Base-by-base conservation (phyloP, 2,888 invertebrate species). In the Balanococcus diminutus region DNA sequence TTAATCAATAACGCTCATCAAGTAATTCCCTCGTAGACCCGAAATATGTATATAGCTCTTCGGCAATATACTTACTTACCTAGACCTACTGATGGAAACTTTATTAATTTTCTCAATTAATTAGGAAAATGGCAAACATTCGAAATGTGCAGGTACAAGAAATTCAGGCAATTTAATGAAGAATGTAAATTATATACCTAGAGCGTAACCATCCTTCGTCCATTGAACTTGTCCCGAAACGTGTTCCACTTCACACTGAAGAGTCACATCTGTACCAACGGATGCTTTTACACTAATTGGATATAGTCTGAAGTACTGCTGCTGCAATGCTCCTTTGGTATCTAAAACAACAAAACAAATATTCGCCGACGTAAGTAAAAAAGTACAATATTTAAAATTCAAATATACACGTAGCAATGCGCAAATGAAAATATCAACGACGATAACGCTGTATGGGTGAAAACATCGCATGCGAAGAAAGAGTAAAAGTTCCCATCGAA, bases 201-300 rank as follows among this genome's bases (percentile, higher is more conserved):
- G 92, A 0, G 98, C 98, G 89, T 98, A 98, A 89, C 97, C 98
- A 89, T 98, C 97, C 89, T 97, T 96, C 86, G 98, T 98, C 99
- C 99, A 99, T 90, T 98, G 98, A 86, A 98, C 92, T 84, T 94
- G 94, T 0, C 98, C 98, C 79, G 93, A 93, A 90, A 97, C 96
- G 89, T 95, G 94, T 89, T 96, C 94, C 39, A 98, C 96, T 83
- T 96, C 92, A 90, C 98, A 98, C 9, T 96, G 96, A 87, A 98
- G 91, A 11, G 96, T 96, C 79, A 97, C 96, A 87, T 95, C 93
- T 82, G 96, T 95, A 14, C 97, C 97, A 85, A 96, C 94, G 83
- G 96, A 95, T 4, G 96, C 97, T 56, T 96, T 96, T 91, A 96
- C 92, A 92, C 97, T 96, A 90, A 94, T 94, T 2, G 98, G 98